Percentiles rank a stretch among this genome's conserved stretches.
phyloP scores from a whole-genome alignment of 1,140 invertebrate species.

The Chrysomallon squamiferum region DNA sequence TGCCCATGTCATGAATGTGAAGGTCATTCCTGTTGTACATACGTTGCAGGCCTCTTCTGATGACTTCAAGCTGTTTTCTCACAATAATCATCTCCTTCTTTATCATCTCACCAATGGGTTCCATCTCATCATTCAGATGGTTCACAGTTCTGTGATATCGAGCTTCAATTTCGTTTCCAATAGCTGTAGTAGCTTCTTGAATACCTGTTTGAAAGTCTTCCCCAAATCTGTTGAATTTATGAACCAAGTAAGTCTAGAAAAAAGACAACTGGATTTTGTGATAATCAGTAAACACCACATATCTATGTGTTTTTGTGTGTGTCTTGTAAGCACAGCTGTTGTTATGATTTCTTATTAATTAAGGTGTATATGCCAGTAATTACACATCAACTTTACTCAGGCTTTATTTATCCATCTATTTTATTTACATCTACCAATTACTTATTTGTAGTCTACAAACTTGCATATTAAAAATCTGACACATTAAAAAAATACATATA shows the following conservation, averaged over 20 bases:
- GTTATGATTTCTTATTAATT: too few species aligned
- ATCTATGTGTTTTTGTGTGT: too few species aligned
- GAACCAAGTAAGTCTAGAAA: background rate
- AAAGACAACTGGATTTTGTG: too few species aligned
- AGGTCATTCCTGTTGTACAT: slow-evolving; percentile 44
- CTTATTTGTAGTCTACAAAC: too few species aligned
- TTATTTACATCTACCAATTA: too few species aligned
- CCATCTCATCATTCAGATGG: background rate
- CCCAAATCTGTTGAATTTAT: background rate
- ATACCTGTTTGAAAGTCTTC: background rate
- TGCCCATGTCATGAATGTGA: slow-evolving; percentile 36
- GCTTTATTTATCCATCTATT: too few species aligned
- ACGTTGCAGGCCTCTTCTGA: slow-evolving; percentile 18
- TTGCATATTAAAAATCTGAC: too few species aligned
- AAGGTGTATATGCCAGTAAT: too few species aligned
- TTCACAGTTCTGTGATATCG: background rate
- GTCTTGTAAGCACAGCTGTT: too few species aligned
- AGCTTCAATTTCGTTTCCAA: background rate
- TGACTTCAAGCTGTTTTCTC: slow-evolving; percentile 19
- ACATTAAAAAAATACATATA: too few species aligned
- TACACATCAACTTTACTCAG: too few species aligned
- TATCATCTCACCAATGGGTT: background rate
- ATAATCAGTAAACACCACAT: too few species aligned
- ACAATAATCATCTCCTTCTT: slow-evolving; percentile 8
- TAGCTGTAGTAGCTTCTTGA: background rate